Conservation (phyloP, 2,113 vertebrate genomes). For the Osmerus mordax region DNA sequence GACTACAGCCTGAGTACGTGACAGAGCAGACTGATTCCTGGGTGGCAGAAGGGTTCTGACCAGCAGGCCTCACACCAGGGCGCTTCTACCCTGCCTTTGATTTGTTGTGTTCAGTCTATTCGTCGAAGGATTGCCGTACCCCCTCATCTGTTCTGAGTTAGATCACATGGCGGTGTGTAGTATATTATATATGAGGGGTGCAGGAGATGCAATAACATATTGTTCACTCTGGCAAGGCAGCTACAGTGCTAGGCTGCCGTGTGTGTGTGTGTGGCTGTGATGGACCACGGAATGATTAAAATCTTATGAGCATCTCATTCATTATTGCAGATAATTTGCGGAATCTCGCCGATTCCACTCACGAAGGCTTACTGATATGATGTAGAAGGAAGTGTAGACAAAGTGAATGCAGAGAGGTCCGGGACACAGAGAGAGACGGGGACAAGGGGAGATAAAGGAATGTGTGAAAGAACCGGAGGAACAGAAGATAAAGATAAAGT, state of each 20-base stretch:
- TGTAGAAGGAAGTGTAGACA: slow-evolving; percentile 32
- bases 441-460: neutral
- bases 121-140: slow-evolving; percentile 47
- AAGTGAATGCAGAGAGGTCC: slow-evolving; percentile 13
- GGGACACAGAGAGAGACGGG: too few relatives aligned
- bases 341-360: slow-evolving; percentile 46
- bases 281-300: slow-evolving; percentile 64
- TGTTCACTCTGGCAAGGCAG: slow-evolving; percentile 40
- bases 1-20: slow-evolving; percentile 51
- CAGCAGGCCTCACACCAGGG: slow-evolving; percentile 31
- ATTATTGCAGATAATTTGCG: slow-evolving; percentile 64
- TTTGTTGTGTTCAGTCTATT: slow-evolving; percentile 38
- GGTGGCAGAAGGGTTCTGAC: slow-evolving; percentile 31
- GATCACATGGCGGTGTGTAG: slow-evolving; percentile 32
- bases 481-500: neutral
- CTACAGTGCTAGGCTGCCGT: slow-evolving; percentile 21
- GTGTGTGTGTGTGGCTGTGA: slow-evolving; percentile 31
- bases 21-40: slow-evolving; percentile 46
- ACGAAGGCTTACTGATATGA: slow-evolving; percentile 31
- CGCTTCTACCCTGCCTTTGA: slow-evolving; percentile 37
- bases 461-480: neutral
- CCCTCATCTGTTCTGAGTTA: slow-evolving; percentile 45
- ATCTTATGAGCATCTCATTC: slow-evolving; percentile 66
- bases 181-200: slow-evolving; percentile 34
- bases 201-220: slow-evolving; percentile 39